Conservation (phyloP, 2,888 invertebrate genomes). For the Drosophila ustulata region DNA sequence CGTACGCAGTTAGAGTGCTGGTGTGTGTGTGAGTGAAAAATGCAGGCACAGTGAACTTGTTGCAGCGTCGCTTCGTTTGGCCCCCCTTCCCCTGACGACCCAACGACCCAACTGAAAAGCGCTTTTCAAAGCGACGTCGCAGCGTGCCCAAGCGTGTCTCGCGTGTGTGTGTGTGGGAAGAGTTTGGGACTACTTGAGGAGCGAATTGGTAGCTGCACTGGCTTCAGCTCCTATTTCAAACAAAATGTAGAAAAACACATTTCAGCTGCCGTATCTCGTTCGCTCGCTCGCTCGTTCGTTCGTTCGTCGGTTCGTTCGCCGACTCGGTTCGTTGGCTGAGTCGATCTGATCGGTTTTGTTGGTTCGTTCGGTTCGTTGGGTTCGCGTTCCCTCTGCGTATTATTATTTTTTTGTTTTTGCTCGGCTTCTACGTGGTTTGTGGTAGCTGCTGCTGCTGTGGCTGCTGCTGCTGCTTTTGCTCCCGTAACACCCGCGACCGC, state of each 20-base stretch:
- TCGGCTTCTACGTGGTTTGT: slow-evolving; percentile 75
- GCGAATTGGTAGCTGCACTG: slow-evolving; percentile 85
- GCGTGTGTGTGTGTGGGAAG: slow-evolving; percentile 83
- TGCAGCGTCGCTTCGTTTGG: slow-evolving; percentile 56
- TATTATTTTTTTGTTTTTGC: slow-evolving; percentile 43
- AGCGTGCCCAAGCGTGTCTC: slow-evolving; percentile 42
- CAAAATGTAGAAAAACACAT: slow-evolving; percentile 85
- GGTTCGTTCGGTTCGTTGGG: slow-evolving; percentile 24
- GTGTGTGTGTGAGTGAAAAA: slow-evolving; percentile 35
- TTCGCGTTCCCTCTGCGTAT: slow-evolving; percentile 6
- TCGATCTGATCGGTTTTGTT: slow-evolving; percentile 13
- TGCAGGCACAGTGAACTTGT: slow-evolving; percentile 77
- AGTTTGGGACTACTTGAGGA: slow-evolving; percentile 85
- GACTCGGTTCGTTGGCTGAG: slow-evolving; percentile 22
- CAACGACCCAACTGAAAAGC: slow-evolving; percentile 60
- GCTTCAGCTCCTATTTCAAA: slow-evolving; percentile 85
- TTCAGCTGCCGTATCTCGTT: slow-evolving; percentile 82
- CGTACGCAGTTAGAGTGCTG: slow-evolving; percentile 29
- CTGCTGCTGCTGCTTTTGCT: slow-evolving; percentile 56
- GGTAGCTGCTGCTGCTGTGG: slow-evolving; percentile 64
- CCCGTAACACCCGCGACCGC: slow-evolving; percentile 73
- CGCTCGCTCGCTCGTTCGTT: slow-evolving; percentile 46
- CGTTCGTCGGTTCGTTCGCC: slow-evolving; percentile 25
- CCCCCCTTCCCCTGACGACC: slow-evolving; percentile 20
- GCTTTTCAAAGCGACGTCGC: slow-evolving; percentile 67